Evolutionary conservation across 2,888 invertebrate genomes (phyloP).

Genomic region (Ametastegia equiseti): DNA sequence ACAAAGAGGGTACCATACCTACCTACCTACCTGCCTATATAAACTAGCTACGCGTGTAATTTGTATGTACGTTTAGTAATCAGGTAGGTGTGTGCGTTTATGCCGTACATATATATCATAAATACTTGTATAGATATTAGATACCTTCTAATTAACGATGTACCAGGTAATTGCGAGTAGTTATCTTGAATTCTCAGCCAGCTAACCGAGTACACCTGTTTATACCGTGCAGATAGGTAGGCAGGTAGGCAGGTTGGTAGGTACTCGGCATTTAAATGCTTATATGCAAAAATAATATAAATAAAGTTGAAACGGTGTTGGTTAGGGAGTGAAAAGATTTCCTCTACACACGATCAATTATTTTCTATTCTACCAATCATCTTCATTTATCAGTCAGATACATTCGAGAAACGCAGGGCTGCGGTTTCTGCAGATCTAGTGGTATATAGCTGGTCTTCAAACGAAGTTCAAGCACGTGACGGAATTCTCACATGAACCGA

Average conservation of each 20-base stretch:
- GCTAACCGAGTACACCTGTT: slow-evolving; percentile 7
- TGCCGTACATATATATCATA: neutral
- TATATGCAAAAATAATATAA: slow-evolving; percentile 27
- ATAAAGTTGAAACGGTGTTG: neutral
- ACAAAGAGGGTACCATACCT: neutral
- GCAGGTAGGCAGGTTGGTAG: neutral
- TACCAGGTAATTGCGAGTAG: slow-evolving; percentile 38
- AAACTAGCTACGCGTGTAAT: neutral
- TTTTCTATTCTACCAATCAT: neutral
- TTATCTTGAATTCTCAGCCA: slow-evolving; percentile 28
- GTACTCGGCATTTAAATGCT: slow-evolving; percentile 10
- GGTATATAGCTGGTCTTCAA: too few relatives aligned
- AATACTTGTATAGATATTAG: slow-evolving; percentile 24
- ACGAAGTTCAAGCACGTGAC: too few relatives aligned
- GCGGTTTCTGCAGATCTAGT: too few relatives aligned
- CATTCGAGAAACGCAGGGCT: too few relatives aligned
- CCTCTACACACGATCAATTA: slow-evolving; percentile 6
- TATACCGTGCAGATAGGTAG: too few relatives aligned
- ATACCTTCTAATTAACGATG: slow-evolving; percentile 36
- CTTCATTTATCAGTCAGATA: neutral
- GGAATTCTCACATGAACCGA: too few relatives aligned
- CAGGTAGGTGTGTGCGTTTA: neutral
- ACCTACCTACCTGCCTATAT: neutral
- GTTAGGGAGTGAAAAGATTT: neutral
- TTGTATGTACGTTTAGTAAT: neutral